phyloP scores from a whole-genome alignment of 1,140 invertebrate species.

The Pseudomyrmex pallidus region DNA sequence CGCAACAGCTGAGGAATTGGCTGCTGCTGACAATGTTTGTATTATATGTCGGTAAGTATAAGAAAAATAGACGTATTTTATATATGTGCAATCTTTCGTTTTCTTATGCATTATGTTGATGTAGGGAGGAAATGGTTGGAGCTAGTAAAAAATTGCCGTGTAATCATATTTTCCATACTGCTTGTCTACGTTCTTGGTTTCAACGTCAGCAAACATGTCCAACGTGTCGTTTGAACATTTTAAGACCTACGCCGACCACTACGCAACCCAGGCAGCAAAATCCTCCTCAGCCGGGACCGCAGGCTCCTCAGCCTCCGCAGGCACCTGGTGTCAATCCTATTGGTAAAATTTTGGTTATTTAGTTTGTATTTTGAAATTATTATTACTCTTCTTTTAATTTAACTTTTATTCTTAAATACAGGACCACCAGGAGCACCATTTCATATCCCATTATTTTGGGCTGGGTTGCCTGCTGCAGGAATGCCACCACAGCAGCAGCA shows the following conservation, averaged over 20 bases:
- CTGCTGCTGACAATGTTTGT: conserved; percentile 98
- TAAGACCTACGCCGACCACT: conserved; percentile 88
- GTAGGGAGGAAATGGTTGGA: conserved; percentile 87
- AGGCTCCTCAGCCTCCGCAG: conserved; percentile 82
- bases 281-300: conserved; percentile 78
- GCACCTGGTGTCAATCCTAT: conserved; percentile 78
- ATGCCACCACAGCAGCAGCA: conserved; percentile 60
- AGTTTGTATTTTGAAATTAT: neutral
- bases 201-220: conserved; percentile 99
- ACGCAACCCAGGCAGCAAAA: conserved; percentile 76
- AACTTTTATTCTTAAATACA: conserved; percentile 30
- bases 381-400: conserved; percentile 21
- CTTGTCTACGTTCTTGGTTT: conserved; percentile 99
- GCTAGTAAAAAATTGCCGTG: conserved; percentile 99
- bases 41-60: conserved; percentile 99
- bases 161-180: conserved; percentile 99
- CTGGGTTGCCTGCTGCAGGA: conserved; percentile 77
- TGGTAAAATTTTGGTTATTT: conserved; percentile 58
- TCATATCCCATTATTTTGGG: conserved; percentile 79
- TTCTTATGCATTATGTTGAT: conserved; percentile 29
- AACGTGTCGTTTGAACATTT: conserved; percentile 98
- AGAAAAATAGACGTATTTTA: conserved; percentile 8
- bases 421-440: conserved; percentile 71
- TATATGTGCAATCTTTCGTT: neutral
- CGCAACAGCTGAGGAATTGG: conserved; percentile 96